phyloP scores from a whole-genome alignment of 2,888 invertebrate species.

The Parasteatoda lunata region DNA sequence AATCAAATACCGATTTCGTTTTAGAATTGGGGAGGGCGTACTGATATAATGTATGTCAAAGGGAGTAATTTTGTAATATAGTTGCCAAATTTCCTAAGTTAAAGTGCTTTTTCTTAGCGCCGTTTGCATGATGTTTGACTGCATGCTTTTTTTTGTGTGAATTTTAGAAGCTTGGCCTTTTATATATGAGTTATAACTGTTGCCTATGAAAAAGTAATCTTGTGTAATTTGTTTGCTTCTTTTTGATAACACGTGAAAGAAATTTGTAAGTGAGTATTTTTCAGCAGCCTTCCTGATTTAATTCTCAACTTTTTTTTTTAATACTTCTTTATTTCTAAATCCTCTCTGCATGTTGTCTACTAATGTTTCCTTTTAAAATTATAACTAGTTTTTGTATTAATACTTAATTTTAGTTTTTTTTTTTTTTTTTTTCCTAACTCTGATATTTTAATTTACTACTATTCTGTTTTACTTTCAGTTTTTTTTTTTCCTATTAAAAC shows the following conservation, averaged over 20 bases:
- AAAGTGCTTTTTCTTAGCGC: conserved; percentile 59
- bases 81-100: neutral
- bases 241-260: conserved; percentile 18
- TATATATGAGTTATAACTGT: conserved; percentile 14
- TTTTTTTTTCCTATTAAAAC: conserved; percentile 22
- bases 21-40: no score
- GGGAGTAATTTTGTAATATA: no score
- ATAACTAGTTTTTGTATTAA: neutral
- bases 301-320: conserved; percentile 15
- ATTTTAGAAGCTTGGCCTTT: conserved; percentile 59
- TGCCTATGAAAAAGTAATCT: conserved; percentile 35
- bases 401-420: conserved; percentile 7
- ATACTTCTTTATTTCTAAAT: neutral
- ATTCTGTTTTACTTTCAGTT: conserved; percentile 32
- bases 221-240: conserved; percentile 18
- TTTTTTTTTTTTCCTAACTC: conserved; percentile 17
- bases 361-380: conserved; percentile 7
- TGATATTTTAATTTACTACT: conserved; percentile 1
- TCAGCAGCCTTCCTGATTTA: conserved; percentile 63
- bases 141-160: conserved; percentile 56
- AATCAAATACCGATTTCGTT: neutral
- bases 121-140: conserved; percentile 55
- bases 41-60: no score
- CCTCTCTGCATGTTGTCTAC: neutral
- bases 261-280: conserved; percentile 54